Base-by-base conservation (phyloP, 2,113 vertebrate genomes). In the Zapus hudsonius region DNA sequence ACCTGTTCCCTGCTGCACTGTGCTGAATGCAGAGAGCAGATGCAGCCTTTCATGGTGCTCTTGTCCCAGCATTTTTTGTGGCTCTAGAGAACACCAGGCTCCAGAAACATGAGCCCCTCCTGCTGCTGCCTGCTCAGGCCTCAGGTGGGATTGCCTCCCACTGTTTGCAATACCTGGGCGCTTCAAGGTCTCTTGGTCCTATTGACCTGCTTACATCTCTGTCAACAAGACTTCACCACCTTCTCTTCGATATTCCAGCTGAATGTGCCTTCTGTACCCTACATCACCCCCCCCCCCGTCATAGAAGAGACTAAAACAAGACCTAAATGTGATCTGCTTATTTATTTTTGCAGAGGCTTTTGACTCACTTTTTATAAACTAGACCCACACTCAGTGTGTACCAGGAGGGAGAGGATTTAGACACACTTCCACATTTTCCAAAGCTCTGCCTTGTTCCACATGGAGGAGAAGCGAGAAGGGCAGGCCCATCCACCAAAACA, bases 401-500 rank as follows among this genome's bases (percentile, higher is more conserved):
- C 42, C 74, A 27, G 55, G 61, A 29, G 66, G n/a, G 38, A 73
- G 5, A 42, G 27, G 47, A 10, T 25, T n/a, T 59, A n/a, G 52
- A 0, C 15, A 36, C 31, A 11, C 38, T 75, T 85, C 23, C 7
- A 5, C 29, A 63, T n/a, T 63, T 47, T 63, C 57, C 47, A 36
- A 0, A 42, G 40, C 8, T 52, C 13, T 42, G 44, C 22, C 47
- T 79, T 52, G 17, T 33, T 44, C 81, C 36, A 59, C 74, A 55
- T 0, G 29, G 72, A 20, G 55, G 5, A 11, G 10, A 4, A 55
- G 40, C 83, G 22, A 89, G 80, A 73, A 40, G 80, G 73, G 72
- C 67, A 94, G 81, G 70, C 66, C 76, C 64, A 29, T 3, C 81
- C 57, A 38, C 64, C 52, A 42, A 72, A 88, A 87, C 8, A 74